phyloP scores from a whole-genome alignment of 1,140 invertebrate species.

The Pygmarrhopalites habei region DNA sequence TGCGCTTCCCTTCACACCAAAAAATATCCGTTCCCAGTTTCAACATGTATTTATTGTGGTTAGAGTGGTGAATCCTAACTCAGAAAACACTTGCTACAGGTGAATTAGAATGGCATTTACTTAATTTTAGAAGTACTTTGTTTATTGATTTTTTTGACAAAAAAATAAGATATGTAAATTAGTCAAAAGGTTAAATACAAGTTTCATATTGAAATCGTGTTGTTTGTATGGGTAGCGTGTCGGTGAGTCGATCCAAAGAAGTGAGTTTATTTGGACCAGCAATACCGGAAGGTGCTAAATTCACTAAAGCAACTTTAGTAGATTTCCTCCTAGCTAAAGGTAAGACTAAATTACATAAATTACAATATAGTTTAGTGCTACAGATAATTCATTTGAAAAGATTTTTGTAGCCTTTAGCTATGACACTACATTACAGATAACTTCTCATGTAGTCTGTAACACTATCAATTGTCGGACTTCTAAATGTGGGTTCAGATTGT shows the following conservation, averaged over 20 bases:
- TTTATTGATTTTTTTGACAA: slow-evolving; percentile 28
- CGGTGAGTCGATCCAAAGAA: slow-evolving; percentile 88
- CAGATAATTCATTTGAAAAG: too few species aligned
- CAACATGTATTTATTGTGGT: slow-evolving; percentile 98
- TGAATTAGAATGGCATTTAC: too few species aligned
- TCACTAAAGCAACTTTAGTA: slow-evolving; percentile 75
- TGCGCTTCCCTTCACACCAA: slow-evolving; percentile 82
- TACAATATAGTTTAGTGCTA: too few species aligned
- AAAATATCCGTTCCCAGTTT: slow-evolving; percentile 86
- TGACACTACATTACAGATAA: too few species aligned
- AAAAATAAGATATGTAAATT: too few species aligned
- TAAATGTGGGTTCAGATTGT: too few species aligned
- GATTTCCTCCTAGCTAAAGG: slow-evolving; percentile 89
- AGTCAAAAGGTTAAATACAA: too few species aligned
- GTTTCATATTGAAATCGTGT: slow-evolving; percentile 6
- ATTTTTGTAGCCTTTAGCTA: too few species aligned
- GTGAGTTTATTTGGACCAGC: slow-evolving; percentile 90
- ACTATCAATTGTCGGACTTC: too few species aligned
- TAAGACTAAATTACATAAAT: too few species aligned
- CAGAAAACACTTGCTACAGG: slow-evolving; percentile 79
- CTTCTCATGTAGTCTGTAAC: too few species aligned
- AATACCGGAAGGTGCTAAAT: slow-evolving; percentile 69
- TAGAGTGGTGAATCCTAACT: slow-evolving; percentile 77
- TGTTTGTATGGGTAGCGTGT: slow-evolving; percentile 58
- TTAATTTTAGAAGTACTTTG: background rate